Base-by-base conservation (phyloP, 2,888 invertebrate genomes). In the Incurvaria masculella region DNA sequence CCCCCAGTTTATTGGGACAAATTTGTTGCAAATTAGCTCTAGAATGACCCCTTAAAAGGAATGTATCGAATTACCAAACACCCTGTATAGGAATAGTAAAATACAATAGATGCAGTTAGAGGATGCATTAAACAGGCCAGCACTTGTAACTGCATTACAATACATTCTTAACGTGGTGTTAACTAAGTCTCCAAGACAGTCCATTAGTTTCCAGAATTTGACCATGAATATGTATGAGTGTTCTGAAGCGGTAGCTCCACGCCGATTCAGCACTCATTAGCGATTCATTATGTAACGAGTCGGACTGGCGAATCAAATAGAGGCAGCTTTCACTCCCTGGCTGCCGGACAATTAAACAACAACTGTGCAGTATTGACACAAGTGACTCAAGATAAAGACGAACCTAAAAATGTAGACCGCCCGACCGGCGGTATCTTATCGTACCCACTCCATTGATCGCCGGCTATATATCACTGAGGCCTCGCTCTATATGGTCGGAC, bases 361-460 rank as follows among this genome's bases (percentile, higher is more conserved):
- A 68, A 69, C 69, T 69, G 67, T 67, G 61, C 64, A 65, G 63
- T 76, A 74, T 76, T 76, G 75, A 69, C 67, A 68, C 76, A 76
- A 76, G 69, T 75, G 76, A 67, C 72, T 69, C 68, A 69, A 74
- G 75, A 76, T 76, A 76, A 74, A 75, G 75, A 72, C 33, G 33
- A 72, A 68, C 65, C 61, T 61, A 63, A 20, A 65, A 69, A 68
- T 67, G 65, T 63, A 62, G 63, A 55, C 26, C 39, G 11, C 40
- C n/a, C 21, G 65, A 62, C 66, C 66, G 58, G 54, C 64, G n/a
- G 64, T 75, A 78, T 78, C 78, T 76, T 76, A 78, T 78, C 78
- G 65, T 62, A 57, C 56, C 65, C 66, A 67, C 67, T 73, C 68
- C 70, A 74, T 73, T 73, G 74, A 78, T 76, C 75, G 71, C 64